phyloP scores from a whole-genome alignment of 2,113 vertebrate species.

The Tragelaphus scriptus region DNA sequence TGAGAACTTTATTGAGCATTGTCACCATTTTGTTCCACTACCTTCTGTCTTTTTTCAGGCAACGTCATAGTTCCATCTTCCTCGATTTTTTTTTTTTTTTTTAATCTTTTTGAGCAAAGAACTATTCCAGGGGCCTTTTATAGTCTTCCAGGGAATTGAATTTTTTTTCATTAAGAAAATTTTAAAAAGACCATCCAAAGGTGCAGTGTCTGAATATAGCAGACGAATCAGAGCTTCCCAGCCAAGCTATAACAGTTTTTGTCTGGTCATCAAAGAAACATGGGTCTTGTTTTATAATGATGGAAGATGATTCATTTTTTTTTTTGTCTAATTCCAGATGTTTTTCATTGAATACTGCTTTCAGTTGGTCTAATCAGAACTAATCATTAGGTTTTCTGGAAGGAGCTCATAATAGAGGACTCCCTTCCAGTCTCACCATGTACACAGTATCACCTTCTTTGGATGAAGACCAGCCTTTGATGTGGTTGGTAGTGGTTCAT shows the following conservation, averaged over 20 bases:
- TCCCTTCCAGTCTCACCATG: not conserved
- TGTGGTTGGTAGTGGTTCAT: not conserved
- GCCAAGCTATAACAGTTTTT: not conserved
- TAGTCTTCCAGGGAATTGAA: not conserved
- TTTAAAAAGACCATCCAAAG: not conserved
- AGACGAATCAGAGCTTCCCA: not conserved
- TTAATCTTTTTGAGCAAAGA: not conserved
- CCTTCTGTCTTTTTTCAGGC: not conserved
- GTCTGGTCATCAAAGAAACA: not conserved
- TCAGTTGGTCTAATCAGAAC: not conserved
- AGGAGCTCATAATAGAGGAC: not conserved
- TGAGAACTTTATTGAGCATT: not conserved
- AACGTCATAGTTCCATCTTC: not conserved
- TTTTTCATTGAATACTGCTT: not conserved
- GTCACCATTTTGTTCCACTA: not conserved
- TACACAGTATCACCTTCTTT: not conserved
- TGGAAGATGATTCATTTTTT: not conserved
- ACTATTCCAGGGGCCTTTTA: not conserved
- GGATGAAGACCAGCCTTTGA: not conserved
- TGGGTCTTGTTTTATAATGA: not conserved
- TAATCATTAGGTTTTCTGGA: not conserved
- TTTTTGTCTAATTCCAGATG: not conserved
- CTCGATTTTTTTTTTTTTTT: not conserved
- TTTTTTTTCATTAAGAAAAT: not conserved
- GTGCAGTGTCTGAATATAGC: not conserved